Conservation (phyloP, 2,888 invertebrate genomes). For the Ischnus inquisitorius region DNA sequence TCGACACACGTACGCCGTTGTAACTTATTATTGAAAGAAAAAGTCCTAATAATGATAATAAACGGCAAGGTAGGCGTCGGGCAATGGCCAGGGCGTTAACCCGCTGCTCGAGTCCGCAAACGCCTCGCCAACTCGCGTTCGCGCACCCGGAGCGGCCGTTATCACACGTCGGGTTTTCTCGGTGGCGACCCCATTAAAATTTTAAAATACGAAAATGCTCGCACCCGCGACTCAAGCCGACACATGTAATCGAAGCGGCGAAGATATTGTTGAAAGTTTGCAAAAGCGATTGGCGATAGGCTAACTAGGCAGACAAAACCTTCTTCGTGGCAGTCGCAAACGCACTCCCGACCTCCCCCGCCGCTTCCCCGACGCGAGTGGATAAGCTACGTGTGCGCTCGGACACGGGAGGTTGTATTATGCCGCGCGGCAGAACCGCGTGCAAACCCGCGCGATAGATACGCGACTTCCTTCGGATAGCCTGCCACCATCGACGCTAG, state of each 20-base stretch:
- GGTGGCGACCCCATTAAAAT: constrained; percentile 74
- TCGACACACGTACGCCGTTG: constrained; percentile 8
- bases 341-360: not conserved
- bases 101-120: constrained; percentile 75
- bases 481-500: constrained; percentile 53
- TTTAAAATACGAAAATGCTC: constrained; percentile 74
- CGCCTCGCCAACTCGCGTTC: constrained; percentile 50
- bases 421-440: constrained; percentile 26
- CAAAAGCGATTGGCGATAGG: constrained; percentile 71
- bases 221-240: constrained; percentile 60
- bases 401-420: constrained; percentile 21
- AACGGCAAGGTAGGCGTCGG: constrained; percentile 76
- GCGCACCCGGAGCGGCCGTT: constrained; percentile 35
- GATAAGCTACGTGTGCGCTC: constrained; percentile 35
- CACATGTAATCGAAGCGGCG: constrained; percentile 31
- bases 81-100: constrained; percentile 80
- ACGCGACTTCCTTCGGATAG: constrained; percentile 80
- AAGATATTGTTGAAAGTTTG: constrained; percentile 67
- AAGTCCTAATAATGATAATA: constrained; percentile 32
- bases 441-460: constrained; percentile 66
- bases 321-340: constrained; percentile 20
- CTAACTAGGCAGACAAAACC: constrained; percentile 75
- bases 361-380: not conserved
- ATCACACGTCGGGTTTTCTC: constrained; percentile 66
- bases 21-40: constrained; percentile 37